phyloP scores from a whole-genome alignment of 92 coral and sea anemone genomes.

The Muricea muricata region DNA sequence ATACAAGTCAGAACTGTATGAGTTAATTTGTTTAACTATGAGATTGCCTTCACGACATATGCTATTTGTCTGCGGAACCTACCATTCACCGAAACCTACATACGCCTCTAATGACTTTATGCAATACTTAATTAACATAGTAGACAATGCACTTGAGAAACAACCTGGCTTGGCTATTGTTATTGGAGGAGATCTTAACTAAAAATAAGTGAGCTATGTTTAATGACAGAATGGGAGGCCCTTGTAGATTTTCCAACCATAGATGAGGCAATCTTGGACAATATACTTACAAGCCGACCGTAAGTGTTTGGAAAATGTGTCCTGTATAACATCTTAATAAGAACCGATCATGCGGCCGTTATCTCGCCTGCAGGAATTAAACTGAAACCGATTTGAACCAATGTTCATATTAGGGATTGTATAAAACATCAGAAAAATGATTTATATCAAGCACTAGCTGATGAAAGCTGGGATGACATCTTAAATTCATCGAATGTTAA shows the following conservation, averaged over 20 bases:
- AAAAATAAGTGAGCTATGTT: slow-evolving; percentile 8
- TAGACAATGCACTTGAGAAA: slow-evolving; percentile 24
- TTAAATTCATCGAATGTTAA: slow-evolving; percentile 28
- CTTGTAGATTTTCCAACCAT: slow-evolving; percentile 70
- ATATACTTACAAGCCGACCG: slow-evolving; percentile 45
- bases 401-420: slow-evolving; percentile 45
- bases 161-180: slow-evolving; percentile 29
- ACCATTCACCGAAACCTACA: slow-evolving; percentile 29
- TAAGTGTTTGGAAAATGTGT: slow-evolving; percentile 58
- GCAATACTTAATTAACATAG: slow-evolving; percentile 23
- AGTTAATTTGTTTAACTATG: background rate
- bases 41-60: background rate
- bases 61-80: background rate
- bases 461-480: background rate
- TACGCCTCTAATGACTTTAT: background rate
- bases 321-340: slow-evolving; percentile 51
- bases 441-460: too few species aligned
- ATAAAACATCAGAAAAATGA: slow-evolving; percentile 46
- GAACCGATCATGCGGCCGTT: slow-evolving; percentile 63
- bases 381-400: slow-evolving; percentile 57
- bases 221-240: slow-evolving; percentile 50
- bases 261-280: slow-evolving; percentile 55
- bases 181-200: slow-evolving; percentile 17
- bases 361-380: slow-evolving; percentile 58
- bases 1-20: background rate